These are phyloP conservation scores for Acanthopagrus latus DNA, from an alignment of 2,797 vertebrate genomes.

Conservation along the genomic window DNA sequence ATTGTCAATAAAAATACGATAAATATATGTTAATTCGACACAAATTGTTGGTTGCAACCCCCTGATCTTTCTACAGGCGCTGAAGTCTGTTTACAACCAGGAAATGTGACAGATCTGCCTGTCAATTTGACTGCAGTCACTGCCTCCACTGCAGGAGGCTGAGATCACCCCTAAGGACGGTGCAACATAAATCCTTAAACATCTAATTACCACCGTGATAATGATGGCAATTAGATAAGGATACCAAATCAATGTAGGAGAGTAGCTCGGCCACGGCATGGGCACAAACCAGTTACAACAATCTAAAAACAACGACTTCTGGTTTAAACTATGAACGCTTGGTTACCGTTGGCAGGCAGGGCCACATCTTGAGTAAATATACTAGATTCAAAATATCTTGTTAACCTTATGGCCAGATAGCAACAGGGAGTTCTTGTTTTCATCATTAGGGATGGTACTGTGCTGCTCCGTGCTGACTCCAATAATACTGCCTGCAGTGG, in stretches of 20 bases:
- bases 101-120: constrained; percentile 2
- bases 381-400: constrained; percentile 30
- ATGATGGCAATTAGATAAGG: constrained; percentile 39
- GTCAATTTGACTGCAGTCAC: constrained; percentile 13
- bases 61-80: constrained; percentile 16
- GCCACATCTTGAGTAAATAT: constrained; percentile 3
- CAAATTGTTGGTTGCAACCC: background rate
- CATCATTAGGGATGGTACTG: constrained; percentile 51
- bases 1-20: too few species aligned
- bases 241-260: constrained; percentile 40
- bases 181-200: constrained; percentile 38
- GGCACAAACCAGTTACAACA: constrained; percentile 9
- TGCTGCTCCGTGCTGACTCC: constrained; percentile 47
- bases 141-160: constrained; percentile 15
- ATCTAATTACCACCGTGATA: constrained; percentile 52
- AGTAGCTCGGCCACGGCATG: background rate
- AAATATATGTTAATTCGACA: too few species aligned
- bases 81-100: constrained; percentile 24
- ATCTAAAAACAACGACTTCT: background rate
- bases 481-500: constrained; percentile 37
- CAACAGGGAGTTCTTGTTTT: constrained; percentile 31
- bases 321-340: constrained; percentile 12
- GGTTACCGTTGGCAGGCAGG: background rate
- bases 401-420: constrained; percentile 38
- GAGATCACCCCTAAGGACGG: constrained; percentile 26